Base-by-base conservation (phyloP, 1,140 invertebrate species). In the Trissolcus basalis region DNA sequence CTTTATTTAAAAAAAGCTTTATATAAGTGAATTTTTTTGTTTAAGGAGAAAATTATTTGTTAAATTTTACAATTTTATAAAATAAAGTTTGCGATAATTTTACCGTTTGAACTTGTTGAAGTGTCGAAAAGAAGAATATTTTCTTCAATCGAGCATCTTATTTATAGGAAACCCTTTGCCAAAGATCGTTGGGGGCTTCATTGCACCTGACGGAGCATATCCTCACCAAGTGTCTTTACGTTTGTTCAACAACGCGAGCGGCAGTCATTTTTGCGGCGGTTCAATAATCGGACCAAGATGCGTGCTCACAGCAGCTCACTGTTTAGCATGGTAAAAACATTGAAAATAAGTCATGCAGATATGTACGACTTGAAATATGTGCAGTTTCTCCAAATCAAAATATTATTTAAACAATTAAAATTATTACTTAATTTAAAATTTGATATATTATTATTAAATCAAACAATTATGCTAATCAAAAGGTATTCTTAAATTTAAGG, bases 231-330 rank as follows among this genome's bases (percentile, higher is more conserved):
- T 89, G 4, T 89, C 88, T 9, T 58, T 89, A 12, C 75, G 86
- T 11, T 11, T 8, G 9, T 4, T 1, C 36, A 39, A 9, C n/a
- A 39, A 3, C 12, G n/a, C 33, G 0, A 64, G 69, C 11, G 89
- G 89, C 3, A 82, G 83, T 4, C 88, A 89, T 58, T 83, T 80
- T 41, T 91, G 90, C 61, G 90, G 90, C 0, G 90, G 89, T 8
- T 89, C 90, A 1, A 88, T 91, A 5, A 81, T 91, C 13, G 86
- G 85, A 12, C 63, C 68, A 1, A 80, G 85, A 65, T 90, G 82
- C 80, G 85, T 91, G 12, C 68, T 91, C 5, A 91, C 90, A 0
- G 90, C 90, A 8, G 90, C 90, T 9, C 91, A 91, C 69, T 91
- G 90, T 45, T 16, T 80, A 15, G 35, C 44, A 2, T 27, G 44